phyloP scores from a whole-genome alignment of 2,113 vertebrate genomes.

The Synchiropus splendidus region DNA sequence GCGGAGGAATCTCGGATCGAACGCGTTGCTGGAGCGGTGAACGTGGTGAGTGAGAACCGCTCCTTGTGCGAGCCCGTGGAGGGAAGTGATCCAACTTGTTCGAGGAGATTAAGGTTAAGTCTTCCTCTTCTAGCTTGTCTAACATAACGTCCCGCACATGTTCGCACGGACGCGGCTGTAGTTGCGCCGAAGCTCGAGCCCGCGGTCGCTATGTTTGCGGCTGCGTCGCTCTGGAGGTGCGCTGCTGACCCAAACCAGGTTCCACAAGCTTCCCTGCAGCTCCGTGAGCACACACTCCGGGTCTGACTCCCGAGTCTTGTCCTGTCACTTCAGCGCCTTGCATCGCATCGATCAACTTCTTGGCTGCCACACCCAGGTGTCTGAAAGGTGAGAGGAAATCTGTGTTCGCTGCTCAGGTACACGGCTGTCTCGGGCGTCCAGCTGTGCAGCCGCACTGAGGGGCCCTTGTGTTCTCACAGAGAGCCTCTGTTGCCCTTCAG shows the following conservation, averaged over 20 bases:
- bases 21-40: conserved; percentile 29
- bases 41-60: conserved; percentile 32
- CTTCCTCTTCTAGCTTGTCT: conserved; percentile 49
- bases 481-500: conserved; percentile 48
- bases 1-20: conserved; percentile 18
- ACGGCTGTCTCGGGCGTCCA: conserved; percentile 53
- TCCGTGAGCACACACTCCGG: no score
- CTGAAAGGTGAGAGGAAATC: conserved; percentile 1
- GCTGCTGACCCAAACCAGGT: no score
- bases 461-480: conserved; percentile 44
- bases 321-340: no score
- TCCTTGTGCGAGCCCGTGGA: conserved; percentile 18
- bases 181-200: conserved; percentile 6
- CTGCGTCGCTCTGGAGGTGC: no score
- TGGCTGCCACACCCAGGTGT: conserved; percentile 50
- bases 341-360: conserved; percentile 13
- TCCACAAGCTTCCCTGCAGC: no score
- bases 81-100: conserved; percentile 64
- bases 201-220: no score
- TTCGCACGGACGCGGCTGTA: not conserved
- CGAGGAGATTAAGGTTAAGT: conserved; percentile 60
- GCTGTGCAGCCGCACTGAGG: conserved; percentile 43
- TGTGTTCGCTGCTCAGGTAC: conserved; percentile 31
- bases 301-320: no score
- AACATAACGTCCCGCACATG: no score